phyloP scores from a whole-genome alignment of 1,140 invertebrate genomes.

The Pachypsylla venusta region DNA sequence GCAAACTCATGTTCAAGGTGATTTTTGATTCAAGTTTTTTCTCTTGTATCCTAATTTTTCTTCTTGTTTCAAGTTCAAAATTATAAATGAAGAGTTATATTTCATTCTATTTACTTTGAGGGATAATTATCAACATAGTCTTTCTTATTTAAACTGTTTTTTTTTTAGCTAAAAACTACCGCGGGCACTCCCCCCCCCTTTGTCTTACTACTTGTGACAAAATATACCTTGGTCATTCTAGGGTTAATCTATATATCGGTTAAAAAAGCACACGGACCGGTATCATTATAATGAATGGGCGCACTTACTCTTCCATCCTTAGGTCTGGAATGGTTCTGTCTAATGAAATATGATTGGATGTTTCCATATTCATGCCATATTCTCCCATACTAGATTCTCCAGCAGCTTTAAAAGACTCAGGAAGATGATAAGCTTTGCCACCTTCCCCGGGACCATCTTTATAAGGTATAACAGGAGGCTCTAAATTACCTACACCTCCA shows the following conservation, averaged over 20 bases:
- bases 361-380: constrained; percentile 95
- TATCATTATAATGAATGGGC: background rate
- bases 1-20: too few relatives aligned
- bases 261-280: background rate
- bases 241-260: background rate
- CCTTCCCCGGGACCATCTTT: constrained; percentile 66
- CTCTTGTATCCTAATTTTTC: background rate
- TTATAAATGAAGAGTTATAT: too few relatives aligned
- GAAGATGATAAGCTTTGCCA: constrained; percentile 58
- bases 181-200: too few relatives aligned
- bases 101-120: too few relatives aligned
- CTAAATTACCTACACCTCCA: constrained; percentile 44
- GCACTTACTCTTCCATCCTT: constrained; percentile 56
- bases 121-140: too few relatives aligned
- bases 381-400: constrained; percentile 28
- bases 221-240: too few relatives aligned
- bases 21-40: too few relatives aligned
- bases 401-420: constrained; percentile 36
- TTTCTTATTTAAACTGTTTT: too few relatives aligned
- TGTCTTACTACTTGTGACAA: too few relatives aligned
- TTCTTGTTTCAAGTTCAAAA: too few relatives aligned
- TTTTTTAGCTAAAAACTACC: too few relatives aligned
- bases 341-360: constrained; percentile 80
- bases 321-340: constrained; percentile 75
- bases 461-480: constrained; percentile 41